phyloP scores from a whole-genome alignment of 1,140 invertebrate genomes.

The Euschistus heros region DNA sequence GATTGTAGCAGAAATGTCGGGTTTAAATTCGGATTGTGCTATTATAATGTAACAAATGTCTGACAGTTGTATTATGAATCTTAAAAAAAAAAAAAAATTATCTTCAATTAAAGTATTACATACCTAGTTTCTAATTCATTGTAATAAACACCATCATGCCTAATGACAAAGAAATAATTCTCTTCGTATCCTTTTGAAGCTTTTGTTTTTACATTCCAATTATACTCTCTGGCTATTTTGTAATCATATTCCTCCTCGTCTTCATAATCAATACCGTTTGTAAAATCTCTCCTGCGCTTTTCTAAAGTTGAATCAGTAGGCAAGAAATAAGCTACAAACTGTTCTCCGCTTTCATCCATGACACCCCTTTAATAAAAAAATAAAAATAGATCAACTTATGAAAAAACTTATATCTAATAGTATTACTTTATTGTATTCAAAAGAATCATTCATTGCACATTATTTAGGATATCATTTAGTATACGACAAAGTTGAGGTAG shows the following conservation, averaged over 20 bases:
- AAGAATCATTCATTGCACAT: not conserved
- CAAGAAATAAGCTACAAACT: conserved; percentile 97
- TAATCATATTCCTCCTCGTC: conserved; percentile 91
- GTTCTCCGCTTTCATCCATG: conserved; percentile 95
- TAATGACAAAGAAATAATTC: conserved; percentile 93
- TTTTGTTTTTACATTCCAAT: conserved; percentile 99
- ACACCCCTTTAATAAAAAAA: conserved; percentile 61
- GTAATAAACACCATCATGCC: conserved; percentile 86
- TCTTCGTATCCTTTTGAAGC: conserved; percentile 95
- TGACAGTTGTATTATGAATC: too few species aligned
- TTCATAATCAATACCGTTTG: conserved; percentile 67
- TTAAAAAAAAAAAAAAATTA: too few species aligned
- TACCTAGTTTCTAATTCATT: conserved; percentile 90
- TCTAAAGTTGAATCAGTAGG: conserved; percentile 85
- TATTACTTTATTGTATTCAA: not conserved
- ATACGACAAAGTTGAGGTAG: too few species aligned
- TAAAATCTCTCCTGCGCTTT: conserved; percentile 73
- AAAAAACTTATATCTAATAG: not conserved
- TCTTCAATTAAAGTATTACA: conserved; percentile 2
- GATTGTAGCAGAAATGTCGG: too few species aligned
- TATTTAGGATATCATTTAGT: too few species aligned
- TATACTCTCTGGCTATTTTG: conserved; percentile 89
- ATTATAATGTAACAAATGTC: too few species aligned
- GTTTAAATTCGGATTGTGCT: too few species aligned
- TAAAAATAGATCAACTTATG: not conserved